Evolutionary conservation across 1,140 invertebrate species (phyloP).

Genomic region (Nasonia longicornis): DNA sequence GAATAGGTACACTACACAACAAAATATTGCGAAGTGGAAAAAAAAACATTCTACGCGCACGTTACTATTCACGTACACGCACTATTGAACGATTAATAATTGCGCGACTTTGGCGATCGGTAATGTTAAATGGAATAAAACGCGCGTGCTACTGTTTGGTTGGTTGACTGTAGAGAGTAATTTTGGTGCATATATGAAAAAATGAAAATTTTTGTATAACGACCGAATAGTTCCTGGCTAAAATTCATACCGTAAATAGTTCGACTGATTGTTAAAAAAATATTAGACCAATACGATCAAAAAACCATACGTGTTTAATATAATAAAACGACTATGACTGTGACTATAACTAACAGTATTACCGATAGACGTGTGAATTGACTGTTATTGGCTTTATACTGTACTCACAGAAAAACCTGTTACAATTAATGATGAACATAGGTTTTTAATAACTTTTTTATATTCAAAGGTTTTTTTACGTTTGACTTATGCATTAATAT

Average conservation of each 20-base stretch:
- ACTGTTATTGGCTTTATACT: not conserved
- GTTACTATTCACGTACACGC: no score
- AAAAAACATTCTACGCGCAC: no score
- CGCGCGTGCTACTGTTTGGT: not conserved
- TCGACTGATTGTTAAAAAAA: not conserved
- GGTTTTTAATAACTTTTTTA: not conserved
- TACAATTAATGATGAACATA: not conserved
- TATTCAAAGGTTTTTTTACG: not conserved
- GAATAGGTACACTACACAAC: not conserved
- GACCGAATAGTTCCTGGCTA: not conserved
- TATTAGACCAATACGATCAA: not conserved
- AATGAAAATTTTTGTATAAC: not conserved
- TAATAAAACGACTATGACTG: not conserved
- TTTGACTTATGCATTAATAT: constrained; percentile 18
- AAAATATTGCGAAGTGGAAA: no score
- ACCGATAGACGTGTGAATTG: not conserved
- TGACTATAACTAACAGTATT: not conserved
- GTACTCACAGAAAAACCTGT: not conserved
- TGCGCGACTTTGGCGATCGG: no score
- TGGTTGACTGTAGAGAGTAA: not conserved
- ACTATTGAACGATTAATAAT: no score
- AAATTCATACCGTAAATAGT: not conserved
- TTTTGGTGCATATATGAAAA: not conserved
- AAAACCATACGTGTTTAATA: not conserved
- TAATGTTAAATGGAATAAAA: not conserved